phyloP scores from a whole-genome alignment of 2,888 invertebrate species.

The Cosmorhoe ocellata region DNA sequence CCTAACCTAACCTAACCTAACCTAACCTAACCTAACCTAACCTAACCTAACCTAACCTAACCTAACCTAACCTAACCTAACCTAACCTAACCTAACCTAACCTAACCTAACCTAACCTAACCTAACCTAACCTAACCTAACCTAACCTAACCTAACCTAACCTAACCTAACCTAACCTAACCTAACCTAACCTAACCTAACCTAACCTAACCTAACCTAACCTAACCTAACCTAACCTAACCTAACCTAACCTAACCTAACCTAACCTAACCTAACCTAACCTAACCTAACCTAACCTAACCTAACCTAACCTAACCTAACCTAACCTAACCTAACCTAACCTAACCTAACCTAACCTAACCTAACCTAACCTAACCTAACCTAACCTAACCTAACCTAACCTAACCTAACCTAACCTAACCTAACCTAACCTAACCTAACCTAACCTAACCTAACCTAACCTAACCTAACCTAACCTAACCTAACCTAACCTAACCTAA shows the following conservation, averaged over 20 bases:
- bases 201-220: slow-evolving; percentile 16
- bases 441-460: slow-evolving; percentile 22
- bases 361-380: slow-evolving; percentile 26
- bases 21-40: slow-evolving; percentile 19
- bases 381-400: slow-evolving; percentile 26
- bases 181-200: slow-evolving; percentile 22
- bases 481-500: slow-evolving; percentile 28
- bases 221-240: slow-evolving; percentile 23
- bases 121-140: slow-evolving; percentile 20
- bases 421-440: slow-evolving; percentile 8
- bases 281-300: slow-evolving; percentile 21
- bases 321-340: slow-evolving; percentile 17
- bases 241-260: slow-evolving; percentile 21
- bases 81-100: slow-evolving; percentile 17
- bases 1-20: slow-evolving; percentile 15
- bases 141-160: slow-evolving; percentile 21
- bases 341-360: slow-evolving; percentile 17
- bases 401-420: slow-evolving; percentile 20
- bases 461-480: slow-evolving; percentile 26
- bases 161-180: slow-evolving; percentile 22
- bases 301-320: slow-evolving; percentile 20
- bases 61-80: slow-evolving; percentile 20
- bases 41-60: slow-evolving; percentile 22
- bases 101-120: slow-evolving; percentile 23
- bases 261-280: slow-evolving; percentile 19